Conservation (phyloP, 2,888 invertebrate genomes). For the Chalcis sispes region DNA sequence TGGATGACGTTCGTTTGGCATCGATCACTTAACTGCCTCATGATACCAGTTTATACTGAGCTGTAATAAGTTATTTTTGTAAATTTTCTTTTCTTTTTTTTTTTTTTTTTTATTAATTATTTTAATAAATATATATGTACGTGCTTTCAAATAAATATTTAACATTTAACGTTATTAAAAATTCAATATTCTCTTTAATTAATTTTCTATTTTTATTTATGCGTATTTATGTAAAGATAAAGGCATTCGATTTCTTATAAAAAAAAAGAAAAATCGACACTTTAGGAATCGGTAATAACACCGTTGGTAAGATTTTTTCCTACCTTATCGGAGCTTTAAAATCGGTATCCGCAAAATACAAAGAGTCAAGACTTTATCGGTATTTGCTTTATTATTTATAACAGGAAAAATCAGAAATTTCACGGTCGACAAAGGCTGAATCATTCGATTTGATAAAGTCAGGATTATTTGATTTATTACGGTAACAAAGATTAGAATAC, state of each 20-base stretch:
- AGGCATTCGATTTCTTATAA: neutral
- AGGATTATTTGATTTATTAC: neutral
- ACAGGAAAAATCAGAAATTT: neutral
- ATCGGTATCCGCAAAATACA: neutral
- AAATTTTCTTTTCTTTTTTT: neutral
- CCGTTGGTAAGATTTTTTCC: constrained; percentile 22
- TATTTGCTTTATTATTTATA: neutral
- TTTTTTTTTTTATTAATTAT: no score
- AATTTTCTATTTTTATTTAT: neutral
- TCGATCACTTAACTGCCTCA: neutral
- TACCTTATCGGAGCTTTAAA: constrained; percentile 24
- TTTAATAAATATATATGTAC: no score
- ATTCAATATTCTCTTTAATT: neutral
- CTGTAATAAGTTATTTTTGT: constrained; percentile 5
- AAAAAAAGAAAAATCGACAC: neutral
- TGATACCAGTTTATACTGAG: neutral
- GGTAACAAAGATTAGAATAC: no score
- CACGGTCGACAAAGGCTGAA: neutral
- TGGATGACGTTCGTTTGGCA: neutral
- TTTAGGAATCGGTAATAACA: neutral
- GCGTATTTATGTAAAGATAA: no score
- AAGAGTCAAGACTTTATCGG: constrained; percentile 12
- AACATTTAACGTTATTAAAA: neutral
- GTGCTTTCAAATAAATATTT: no score
- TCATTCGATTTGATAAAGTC: constrained; percentile 17